A percentile compares a stretch with the other conserved stretches of the same genome.
Conservation (phyloP, 2,888 invertebrate genomes). For the Lepidocyrtoides sp. region DNA sequence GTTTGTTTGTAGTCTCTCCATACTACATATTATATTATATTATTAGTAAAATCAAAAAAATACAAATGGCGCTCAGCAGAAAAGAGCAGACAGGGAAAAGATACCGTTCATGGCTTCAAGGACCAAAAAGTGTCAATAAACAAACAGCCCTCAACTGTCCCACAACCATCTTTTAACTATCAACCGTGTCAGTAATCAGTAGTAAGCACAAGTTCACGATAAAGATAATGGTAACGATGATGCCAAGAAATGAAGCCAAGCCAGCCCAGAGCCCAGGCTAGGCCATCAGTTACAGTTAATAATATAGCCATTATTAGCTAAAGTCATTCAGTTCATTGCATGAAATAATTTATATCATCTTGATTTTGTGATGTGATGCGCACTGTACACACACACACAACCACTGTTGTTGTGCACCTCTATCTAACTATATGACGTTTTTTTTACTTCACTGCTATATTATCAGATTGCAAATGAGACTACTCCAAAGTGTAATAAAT, state of each 20-base stretch:
- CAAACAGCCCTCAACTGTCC: not conserved
- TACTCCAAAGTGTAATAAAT: slow-evolving; percentile 78
- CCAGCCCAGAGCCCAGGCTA: not conserved
- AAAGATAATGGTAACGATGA: not conserved
- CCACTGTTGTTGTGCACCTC: no score
- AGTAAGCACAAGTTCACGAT: slow-evolving; percentile 23
- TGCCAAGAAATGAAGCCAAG: not conserved
- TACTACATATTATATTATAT: not conserved
- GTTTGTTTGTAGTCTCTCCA: slow-evolving; percentile 22
- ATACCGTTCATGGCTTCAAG: not conserved
- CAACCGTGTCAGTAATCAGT: slow-evolving; percentile 7
- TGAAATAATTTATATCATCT: slow-evolving; percentile 42
- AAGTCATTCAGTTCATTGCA: slow-evolving; percentile 36
- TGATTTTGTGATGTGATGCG: not conserved
- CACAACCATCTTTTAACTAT: not conserved
- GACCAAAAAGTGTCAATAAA: not conserved
- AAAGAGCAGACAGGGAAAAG: no score
- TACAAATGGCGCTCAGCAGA: not conserved
- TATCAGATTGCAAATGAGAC: slow-evolving; percentile 80
- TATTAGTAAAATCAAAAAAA: not conserved
- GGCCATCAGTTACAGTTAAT: slow-evolving; percentile 24
- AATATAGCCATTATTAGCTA: slow-evolving; percentile 60
- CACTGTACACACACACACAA: not conserved
- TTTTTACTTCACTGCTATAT: slow-evolving; percentile 23
- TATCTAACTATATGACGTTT: not conserved